phyloP scores from a whole-genome alignment of 2,888 invertebrate species.

The Drosophila percnosoma region DNA sequence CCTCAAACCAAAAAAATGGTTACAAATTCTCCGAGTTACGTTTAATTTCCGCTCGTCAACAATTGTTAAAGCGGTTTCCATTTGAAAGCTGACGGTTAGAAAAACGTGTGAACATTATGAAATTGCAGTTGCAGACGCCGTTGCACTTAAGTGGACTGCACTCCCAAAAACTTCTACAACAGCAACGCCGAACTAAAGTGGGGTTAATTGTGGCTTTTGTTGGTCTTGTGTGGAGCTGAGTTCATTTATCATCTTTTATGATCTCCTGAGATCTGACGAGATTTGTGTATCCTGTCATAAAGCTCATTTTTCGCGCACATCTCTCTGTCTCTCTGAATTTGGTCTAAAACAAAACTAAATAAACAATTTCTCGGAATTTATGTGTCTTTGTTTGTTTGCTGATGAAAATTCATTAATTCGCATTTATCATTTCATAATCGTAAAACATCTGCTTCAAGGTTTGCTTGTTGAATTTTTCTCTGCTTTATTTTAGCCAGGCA shows the following conservation, averaged over 20 bases:
- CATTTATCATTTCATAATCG: conserved; percentile 42
- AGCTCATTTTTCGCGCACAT: conserved; percentile 49
- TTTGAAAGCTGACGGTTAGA: conserved; percentile 46
- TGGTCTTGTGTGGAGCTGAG: conserved; percentile 41
- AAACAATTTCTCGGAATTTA: conserved; percentile 61
- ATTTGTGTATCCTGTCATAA: conserved; percentile 75
- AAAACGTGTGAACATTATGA: conserved; percentile 78
- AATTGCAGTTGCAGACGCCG: conserved; percentile 55
- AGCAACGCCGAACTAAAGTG: conserved; percentile 29
- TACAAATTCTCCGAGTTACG: conserved; percentile 52
- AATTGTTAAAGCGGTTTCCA: conserved; percentile 42
- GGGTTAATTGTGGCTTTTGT: conserved; percentile 53
- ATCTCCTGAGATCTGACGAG: conserved; percentile 64
- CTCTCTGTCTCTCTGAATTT: conserved; percentile 27
- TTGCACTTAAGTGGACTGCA: conserved; percentile 39
- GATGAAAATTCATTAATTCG: conserved; percentile 60
- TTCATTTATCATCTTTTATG: conserved; percentile 48
- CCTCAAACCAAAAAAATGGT: conserved; percentile 39
- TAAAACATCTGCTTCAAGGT: conserved; percentile 26
- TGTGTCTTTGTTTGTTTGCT: conserved; percentile 60
- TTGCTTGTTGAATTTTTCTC: conserved; percentile 16
- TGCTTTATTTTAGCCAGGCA: not conserved
- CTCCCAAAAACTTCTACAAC: conserved; percentile 57
- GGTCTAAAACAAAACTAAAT: conserved; percentile 45
- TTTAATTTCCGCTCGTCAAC: conserved; percentile 70